phyloP scores from a whole-genome alignment of 2,797 vertebrate species.

The Catharus ustulatus region DNA sequence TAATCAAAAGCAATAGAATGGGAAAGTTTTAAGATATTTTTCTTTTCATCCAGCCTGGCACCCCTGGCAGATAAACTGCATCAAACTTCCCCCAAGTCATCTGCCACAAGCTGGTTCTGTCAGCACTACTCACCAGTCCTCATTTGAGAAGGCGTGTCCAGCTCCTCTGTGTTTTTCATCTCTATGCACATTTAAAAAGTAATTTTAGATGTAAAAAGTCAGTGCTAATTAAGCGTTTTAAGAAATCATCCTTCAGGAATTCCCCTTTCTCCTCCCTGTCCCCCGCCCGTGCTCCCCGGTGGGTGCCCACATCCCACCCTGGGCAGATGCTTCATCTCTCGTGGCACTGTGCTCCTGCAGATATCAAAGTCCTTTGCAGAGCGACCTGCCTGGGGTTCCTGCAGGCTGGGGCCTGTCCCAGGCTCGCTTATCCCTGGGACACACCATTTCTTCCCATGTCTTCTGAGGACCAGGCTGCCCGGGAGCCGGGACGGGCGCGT shows the following conservation, averaged over 20 bases:
- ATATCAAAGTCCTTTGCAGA: conserved; percentile 28
- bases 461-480: neutral
- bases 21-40: neutral
- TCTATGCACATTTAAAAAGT: neutral
- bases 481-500: neutral
- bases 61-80: neutral
- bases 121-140: neutral
- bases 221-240: conserved; percentile 45
- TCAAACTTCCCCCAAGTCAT: neutral
- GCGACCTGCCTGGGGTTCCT: neutral
- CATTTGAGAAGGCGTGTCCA: neutral
- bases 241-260: conserved; percentile 48
- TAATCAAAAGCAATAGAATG: neutral
- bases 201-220: conserved; percentile 40
- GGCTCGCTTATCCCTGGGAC: neutral
- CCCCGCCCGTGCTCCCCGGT: neutral
- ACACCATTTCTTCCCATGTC: neutral
- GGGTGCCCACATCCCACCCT: neutral
- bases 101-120: neutral
- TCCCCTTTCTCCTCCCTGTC: conserved; percentile 23
- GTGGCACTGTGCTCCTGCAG: neutral
- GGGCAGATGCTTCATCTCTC: neutral
- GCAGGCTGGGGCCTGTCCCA: conserved; percentile 14
- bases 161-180: conserved; percentile 17
- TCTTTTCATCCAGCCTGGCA: neutral